A percentile compares a stretch with the other conserved stretches of the same genome.
Conservation (phyloP, 2,113 vertebrate genomes). For the Odontesthes bonariensis region DNA sequence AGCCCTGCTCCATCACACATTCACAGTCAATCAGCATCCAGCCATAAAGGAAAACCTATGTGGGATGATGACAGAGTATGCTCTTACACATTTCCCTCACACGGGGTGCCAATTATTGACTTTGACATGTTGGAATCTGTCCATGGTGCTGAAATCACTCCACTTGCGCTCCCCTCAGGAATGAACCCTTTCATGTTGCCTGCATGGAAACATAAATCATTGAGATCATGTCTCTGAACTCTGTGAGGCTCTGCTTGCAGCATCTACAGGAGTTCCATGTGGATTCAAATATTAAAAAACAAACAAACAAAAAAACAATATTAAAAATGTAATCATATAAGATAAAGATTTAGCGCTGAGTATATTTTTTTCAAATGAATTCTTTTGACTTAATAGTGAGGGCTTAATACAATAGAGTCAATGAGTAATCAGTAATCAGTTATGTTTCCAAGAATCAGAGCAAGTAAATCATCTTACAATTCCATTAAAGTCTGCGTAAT, state of each 20-base stretch:
- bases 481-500: not conserved
- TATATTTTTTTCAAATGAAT: too few relatives aligned
- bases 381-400: not conserved
- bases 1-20: slow-evolving; percentile 6
- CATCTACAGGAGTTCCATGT: too few relatives aligned
- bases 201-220: not conserved
- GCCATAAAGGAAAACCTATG: slow-evolving; percentile 21
- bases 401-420: too few relatives aligned
- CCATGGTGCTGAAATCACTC: slow-evolving; percentile 68
- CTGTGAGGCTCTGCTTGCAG: not conserved
- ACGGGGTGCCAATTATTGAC: slow-evolving; percentile 52
- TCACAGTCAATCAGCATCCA: slow-evolving; percentile 4
- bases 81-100: slow-evolving; percentile 23
- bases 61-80: slow-evolving; percentile 2
- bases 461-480: not conserved
- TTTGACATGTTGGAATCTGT: slow-evolving; percentile 57
- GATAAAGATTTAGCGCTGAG: too few relatives aligned
- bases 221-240: not conserved
- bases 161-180: slow-evolving; percentile 16
- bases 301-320: not conserved
- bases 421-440: too few relatives aligned
- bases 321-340: not conserved
- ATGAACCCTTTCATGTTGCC: slow-evolving; percentile 27
- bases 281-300: not conserved
- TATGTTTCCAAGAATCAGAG: not conserved